Percentiles rank a stretch among this genome's conserved stretches.
phyloP scores from a whole-genome alignment of 1,140 invertebrate species.

The Radopholus similis region DNA sequence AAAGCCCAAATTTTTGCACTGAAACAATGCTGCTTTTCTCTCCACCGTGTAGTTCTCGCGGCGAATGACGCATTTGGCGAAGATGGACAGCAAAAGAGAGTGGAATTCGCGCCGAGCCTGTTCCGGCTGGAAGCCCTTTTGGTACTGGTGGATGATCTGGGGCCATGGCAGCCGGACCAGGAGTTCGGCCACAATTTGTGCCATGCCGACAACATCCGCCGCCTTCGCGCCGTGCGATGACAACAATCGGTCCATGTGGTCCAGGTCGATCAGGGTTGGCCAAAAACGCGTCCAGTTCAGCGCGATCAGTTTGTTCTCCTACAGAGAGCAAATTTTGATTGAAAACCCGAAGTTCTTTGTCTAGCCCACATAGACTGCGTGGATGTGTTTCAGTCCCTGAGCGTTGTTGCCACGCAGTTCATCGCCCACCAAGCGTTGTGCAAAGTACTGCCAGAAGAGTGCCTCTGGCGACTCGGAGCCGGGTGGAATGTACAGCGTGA shows the following conservation, averaged over 20 bases:
- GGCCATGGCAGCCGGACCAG: conserved; percentile 35
- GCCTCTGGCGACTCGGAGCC: conserved; percentile 31
- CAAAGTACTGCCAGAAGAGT: conserved; percentile 41
- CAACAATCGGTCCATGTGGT: conserved; percentile 24
- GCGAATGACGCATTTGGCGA: conserved; percentile 22
- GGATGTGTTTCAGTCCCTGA: conserved; percentile 36
- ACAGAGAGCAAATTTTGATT: not conserved
- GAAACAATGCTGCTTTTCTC: no score
- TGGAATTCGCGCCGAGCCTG: conserved; percentile 39
- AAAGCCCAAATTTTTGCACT: not conserved
- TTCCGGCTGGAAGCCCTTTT: conserved; percentile 24
- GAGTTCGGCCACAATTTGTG: conserved; percentile 27
- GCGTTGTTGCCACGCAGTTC: conserved; percentile 1
- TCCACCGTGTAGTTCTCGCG: conserved; percentile 32
- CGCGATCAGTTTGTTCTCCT: conserved; percentile 30
- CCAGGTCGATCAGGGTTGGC: conserved; percentile 38
- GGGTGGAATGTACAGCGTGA: conserved; percentile 38
- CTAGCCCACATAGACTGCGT: conserved; percentile 31
- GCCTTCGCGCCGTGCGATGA: conserved; percentile 6
- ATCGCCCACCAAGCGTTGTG: conserved; percentile 3
- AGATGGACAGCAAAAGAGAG: conserved; percentile 32
- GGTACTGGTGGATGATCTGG: conserved; percentile 26
- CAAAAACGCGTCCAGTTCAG: conserved; percentile 42
- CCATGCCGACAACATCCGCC: not conserved
- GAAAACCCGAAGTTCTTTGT: not conserved